These are phyloP conservation scores for Anolis sagrei DNA, from an alignment of 2,113 vertebrate genomes.

Conservation along the genomic window DNA sequence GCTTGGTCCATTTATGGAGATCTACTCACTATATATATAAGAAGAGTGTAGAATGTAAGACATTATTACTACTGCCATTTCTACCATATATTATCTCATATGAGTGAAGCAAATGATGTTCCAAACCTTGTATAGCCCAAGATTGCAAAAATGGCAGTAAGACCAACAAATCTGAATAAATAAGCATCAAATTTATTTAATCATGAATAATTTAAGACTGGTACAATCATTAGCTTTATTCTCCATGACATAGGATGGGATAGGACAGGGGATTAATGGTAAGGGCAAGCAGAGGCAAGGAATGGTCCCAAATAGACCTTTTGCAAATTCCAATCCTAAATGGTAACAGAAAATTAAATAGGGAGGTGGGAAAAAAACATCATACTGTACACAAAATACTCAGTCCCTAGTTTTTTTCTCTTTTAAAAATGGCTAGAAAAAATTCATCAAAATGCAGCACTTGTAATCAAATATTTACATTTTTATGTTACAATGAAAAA, in stretches of 20 bases:
- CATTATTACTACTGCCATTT: not conserved
- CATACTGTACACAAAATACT: slow-evolving; percentile 96
- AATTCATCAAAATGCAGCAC: slow-evolving; percentile 92
- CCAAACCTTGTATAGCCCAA: not conserved
- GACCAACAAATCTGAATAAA: slow-evolving; percentile 86
- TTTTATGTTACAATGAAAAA: slow-evolving; percentile 92
- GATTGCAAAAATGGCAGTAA: slow-evolving; percentile 42
- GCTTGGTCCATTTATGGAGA: too few relatives aligned
- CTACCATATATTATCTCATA: not conserved
- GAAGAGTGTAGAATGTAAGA: not conserved
- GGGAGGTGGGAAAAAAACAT: slow-evolving; percentile 76
- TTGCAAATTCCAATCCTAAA: slow-evolving; percentile 84
- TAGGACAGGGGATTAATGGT: not conserved
- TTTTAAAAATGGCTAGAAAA: slow-evolving; percentile 97
- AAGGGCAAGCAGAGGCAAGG: slow-evolving; percentile 25
- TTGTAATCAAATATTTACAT: slow-evolving; percentile 94
- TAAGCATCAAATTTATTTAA: slow-evolving; percentile 97
- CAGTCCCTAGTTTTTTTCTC: slow-evolving; percentile 87
- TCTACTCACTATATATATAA: too few relatives aligned
- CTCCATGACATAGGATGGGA: slow-evolving; percentile 72
- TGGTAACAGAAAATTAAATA: slow-evolving; percentile 86
- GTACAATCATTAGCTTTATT: slow-evolving; percentile 94
- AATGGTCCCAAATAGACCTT: slow-evolving; percentile 79
- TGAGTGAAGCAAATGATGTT: not conserved
- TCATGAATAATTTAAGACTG: slow-evolving; percentile 99